Base-by-base conservation (phyloP, 2,888 invertebrate species). In the Acronicta psi region DNA sequence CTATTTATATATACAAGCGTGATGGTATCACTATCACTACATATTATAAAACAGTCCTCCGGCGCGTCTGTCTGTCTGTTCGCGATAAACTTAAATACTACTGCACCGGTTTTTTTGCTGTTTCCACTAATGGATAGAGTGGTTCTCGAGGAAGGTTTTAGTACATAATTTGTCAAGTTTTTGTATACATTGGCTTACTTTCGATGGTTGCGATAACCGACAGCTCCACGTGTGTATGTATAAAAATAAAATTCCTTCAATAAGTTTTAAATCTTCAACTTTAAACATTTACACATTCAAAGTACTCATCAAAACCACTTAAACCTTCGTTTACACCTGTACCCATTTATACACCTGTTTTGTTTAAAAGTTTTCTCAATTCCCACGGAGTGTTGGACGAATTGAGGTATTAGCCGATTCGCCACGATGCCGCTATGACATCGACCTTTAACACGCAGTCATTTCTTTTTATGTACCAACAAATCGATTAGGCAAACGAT, bases 361-460 rank as follows among this genome's bases (percentile, higher is more conserved):
- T 69, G 60, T 69, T 50, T 49, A 53, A 73, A 69, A 73, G 70
- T 67, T 75, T 75, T 59, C 54, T 62, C 49, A 40, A 44, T 75
- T 75, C 74, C 74, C 74, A 75, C 74, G 74, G 53, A 66, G 41
- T 40, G 42, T 52, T 75, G 61, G 56, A 55, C 70, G 75, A 36
- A 70, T 75, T 75, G 74, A 75, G 73, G 74, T 64, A 75, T 75
- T 75, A 70, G 64, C 20, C 59, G 59, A 75, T 75, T 75, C 70
- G 73, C 55, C 13, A 75, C 74, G 75, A 73, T 75, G 74, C 70
- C 75, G 58, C 74, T 67, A 73, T 46, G 67, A 75, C 74, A 67
- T 53, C 69, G 56, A 74, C 74, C 74, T 74, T 74, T 74, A 40
- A 69, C 67, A 72, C 69, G 67, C 61, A 65, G 67, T 37, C 60